Conservation (phyloP, 1,140 invertebrate genomes). For the Acromyrmex echinatior region DNA sequence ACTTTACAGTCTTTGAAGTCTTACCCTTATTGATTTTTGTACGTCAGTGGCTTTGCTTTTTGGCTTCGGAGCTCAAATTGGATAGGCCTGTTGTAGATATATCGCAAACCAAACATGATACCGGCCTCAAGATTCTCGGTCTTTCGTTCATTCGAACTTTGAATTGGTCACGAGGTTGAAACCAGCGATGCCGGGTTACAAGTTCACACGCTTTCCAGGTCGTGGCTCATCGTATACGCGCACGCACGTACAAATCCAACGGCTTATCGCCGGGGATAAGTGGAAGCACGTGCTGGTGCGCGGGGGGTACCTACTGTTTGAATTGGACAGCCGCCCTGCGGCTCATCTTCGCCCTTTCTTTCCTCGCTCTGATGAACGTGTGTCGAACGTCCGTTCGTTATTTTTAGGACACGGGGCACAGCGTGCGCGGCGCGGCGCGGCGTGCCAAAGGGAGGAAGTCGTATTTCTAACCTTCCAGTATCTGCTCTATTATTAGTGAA, state of each 20-base stretch:
- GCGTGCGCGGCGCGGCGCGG: conserved; percentile 15
- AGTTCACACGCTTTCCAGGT: conserved; percentile 60
- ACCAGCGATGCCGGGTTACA: not conserved
- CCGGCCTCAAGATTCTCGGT: not conserved
- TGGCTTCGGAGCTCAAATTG: too few relatives aligned
- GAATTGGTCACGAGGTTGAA: not conserved
- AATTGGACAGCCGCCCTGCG: conserved; percentile 64
- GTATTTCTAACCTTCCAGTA: conserved; percentile 77
- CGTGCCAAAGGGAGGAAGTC: conserved; percentile 74
- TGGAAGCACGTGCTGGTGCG: conserved; percentile 50
- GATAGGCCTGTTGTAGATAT: not conserved
- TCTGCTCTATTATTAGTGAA: conserved; percentile 78
- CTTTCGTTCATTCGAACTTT: not conserved
- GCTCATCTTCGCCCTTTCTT: conserved; percentile 23
- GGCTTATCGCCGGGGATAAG: conserved; percentile 47
- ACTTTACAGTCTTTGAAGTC: too few relatives aligned
- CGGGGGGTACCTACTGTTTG: conserved; percentile 49
- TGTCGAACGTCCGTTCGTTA: conserved; percentile 71
- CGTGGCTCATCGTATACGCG: not conserved
- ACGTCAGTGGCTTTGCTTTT: too few relatives aligned
- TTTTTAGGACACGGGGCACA: conserved; percentile 68
- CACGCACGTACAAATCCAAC: not conserved
- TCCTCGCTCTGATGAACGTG: not conserved
- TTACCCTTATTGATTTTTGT: too few relatives aligned
- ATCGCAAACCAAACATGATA: not conserved